A percentile compares a stretch with the other conserved stretches of the same genome.
phyloP scores from a whole-genome alignment of 2,113 vertebrate genomes.

The Sitta europaea region DNA sequence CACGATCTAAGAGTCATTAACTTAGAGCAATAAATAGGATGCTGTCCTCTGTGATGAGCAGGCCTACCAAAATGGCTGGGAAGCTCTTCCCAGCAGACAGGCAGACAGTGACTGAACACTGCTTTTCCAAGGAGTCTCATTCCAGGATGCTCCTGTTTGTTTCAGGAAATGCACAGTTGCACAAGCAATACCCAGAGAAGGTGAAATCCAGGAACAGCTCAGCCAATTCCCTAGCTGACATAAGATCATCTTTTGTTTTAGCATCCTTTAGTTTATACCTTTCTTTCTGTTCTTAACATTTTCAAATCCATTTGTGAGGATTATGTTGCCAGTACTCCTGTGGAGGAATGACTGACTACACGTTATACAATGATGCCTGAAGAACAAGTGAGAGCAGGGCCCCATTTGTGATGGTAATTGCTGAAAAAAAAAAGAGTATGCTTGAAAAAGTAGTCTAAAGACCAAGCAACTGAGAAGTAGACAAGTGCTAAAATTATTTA shows the following conservation, averaged over 20 bases:
- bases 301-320: not conserved
- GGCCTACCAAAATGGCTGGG: not conserved
- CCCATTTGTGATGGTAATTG: not conserved
- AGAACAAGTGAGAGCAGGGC: not conserved
- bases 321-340: not conserved
- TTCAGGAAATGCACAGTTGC: not conserved
- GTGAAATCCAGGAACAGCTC: not conserved
- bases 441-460: not conserved
- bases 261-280: not conserved
- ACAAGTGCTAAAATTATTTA: not conserved
- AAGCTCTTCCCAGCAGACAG: not conserved
- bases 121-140: not conserved
- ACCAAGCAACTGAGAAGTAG: not conserved
- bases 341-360: not conserved
- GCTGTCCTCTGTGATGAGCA: not conserved
- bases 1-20: not conserved
- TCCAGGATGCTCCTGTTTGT: not conserved
- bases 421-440: not conserved
- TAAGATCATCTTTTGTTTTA: not conserved
- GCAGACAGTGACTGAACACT: not conserved
- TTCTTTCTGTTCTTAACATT: not conserved
- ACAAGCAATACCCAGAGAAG: not conserved
- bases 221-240: not conserved
- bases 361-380: not conserved
- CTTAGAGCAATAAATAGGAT: not conserved